Evolutionary conservation across 92 coral and sea anemone genomes (phyloP), one percentile per base, ranked within the genome.

Genomic region (Scolanthus callimorphus): DNA sequence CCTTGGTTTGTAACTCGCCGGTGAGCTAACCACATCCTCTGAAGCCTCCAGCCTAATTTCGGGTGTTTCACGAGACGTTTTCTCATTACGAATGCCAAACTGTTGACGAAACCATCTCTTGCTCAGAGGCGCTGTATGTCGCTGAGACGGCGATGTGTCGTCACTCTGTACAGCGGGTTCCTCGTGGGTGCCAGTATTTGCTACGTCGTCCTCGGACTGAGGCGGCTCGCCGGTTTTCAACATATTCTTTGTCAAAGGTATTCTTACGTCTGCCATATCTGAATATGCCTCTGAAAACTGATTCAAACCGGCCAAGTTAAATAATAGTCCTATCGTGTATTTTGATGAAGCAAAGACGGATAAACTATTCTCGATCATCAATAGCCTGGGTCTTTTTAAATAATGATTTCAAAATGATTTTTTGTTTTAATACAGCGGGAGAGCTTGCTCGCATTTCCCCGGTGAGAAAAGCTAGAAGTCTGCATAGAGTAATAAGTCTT

Each of bases 71-170:
- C 20, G 28, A n/a, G 29, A 21, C 9, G 17, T 38, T 28, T 19
- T 56, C 41, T 65, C 53, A 27, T 56, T 63, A 2, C 72, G 55
- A 34, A 73, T 30, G 3, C 80, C 80, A 56, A 73, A 73, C 39
- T 73, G 80, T 34, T 73, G 59, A 38, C 80, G 68, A 59, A 63
- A 73, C 80, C 80, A 63, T 47, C 62, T 55, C 25, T 73, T 73
- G 19, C 63, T 52, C 11, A 63, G 48, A 9, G 80, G 80, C n/a
- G 72, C 80, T 3, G 72, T 44, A 4, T 55, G 25, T 15, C 70
- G 70, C 2, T 37, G 62, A 15, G 80, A 29, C 19, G 17, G 12
- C 1, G 65, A 31, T 17, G 25, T 27, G 21, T 39, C 51, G 25
- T 59, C 24, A 24, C 29, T 20, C 9, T 27, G 17, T 2, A 15